These are phyloP conservation scores for Prunella himalayana DNA, from an alignment of 2,113 vertebrate genomes.

Conservation along the genomic window DNA sequence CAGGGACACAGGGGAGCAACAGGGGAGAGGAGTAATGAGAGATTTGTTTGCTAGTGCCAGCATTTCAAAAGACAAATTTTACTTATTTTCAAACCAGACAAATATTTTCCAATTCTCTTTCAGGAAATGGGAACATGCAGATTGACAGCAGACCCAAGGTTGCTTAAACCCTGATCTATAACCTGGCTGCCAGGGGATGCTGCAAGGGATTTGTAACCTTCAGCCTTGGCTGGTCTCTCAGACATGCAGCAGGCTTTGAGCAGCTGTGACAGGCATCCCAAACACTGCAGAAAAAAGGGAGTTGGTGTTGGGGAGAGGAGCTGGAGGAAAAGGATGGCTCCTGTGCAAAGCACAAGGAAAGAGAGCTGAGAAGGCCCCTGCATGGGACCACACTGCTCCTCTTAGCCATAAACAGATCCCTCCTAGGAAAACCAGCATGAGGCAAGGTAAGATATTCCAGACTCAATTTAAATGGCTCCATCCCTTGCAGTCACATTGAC, in stretches of 20 bases:
- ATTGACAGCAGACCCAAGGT: neutral
- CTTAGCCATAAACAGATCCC: neutral
- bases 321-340: neutral
- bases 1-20: neutral
- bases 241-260: neutral
- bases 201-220: neutral
- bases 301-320: neutral
- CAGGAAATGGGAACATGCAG: neutral
- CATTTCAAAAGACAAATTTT: neutral
- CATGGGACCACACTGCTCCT: neutral
- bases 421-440: neutral
- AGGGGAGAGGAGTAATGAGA: neutral
- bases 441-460: neutral
- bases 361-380: neutral
- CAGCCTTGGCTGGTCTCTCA: neutral
- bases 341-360: neutral
- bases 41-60: neutral
- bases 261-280: neutral
- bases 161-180: neutral
- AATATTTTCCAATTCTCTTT: neutral
- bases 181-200: neutral
- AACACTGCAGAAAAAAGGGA: neutral
- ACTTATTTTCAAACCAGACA: neutral
- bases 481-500: conserved; percentile 3
- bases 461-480: neutral